Evolutionary conservation across 2,113 vertebrate species (phyloP).

Genomic region (Aspidoscelis tigris): DNA sequence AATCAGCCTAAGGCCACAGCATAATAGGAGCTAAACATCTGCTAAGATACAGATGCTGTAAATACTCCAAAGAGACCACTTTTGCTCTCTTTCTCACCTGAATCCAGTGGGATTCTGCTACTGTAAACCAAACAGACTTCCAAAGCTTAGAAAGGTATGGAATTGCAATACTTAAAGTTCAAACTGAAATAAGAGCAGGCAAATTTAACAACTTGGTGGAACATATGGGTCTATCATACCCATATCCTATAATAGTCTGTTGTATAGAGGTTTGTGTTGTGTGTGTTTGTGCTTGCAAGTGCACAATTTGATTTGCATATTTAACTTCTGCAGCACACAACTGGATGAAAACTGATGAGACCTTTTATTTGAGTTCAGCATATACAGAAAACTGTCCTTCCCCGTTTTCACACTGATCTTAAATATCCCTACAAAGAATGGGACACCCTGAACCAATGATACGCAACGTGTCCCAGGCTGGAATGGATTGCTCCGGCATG

Average conservation of each 20-base stretch:
- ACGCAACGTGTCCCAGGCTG: too few relatives aligned
- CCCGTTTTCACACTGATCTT: too few relatives aligned
- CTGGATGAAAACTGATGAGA: too few relatives aligned
- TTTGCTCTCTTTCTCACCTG: fast-evolving
- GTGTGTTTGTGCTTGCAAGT: too few relatives aligned
- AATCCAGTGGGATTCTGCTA: background rate
- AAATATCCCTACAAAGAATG: too few relatives aligned
- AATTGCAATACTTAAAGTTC: background rate
- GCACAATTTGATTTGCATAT: background rate
- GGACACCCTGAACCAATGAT: too few relatives aligned
- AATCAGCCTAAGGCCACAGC: background rate
- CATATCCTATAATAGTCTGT: background rate
- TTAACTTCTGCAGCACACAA: too few relatives aligned
- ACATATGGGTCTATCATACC: too few relatives aligned
- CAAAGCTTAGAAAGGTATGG: background rate
- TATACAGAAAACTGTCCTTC: too few relatives aligned
- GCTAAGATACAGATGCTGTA: background rate
- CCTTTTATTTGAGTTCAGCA: too few relatives aligned
- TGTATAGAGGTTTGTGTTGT: background rate
- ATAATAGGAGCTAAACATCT: background rate
- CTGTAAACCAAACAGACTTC: background rate
- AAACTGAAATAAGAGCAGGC: background rate
- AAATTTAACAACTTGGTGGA: background rate
- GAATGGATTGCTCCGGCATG: too few relatives aligned
- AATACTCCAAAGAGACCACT: fast-evolving